Conservation (phyloP, 2,113 vertebrate species). For the Clarias macrocephalus region DNA sequence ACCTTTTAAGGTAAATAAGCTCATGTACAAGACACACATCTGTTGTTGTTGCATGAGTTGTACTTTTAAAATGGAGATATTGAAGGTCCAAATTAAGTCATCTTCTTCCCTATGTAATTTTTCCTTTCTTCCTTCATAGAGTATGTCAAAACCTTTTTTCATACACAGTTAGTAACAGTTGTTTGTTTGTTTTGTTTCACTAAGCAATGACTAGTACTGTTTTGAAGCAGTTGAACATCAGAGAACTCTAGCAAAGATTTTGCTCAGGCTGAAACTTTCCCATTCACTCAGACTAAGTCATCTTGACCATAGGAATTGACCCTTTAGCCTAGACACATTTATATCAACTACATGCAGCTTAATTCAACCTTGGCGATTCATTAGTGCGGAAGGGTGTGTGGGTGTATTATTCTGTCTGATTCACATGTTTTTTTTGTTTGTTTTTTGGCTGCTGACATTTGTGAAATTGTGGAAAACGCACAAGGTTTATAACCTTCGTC, state of each 20-base stretch:
- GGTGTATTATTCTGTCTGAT: slow-evolving; percentile 43
- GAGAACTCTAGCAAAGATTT: not conserved
- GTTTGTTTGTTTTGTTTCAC: not conserved
- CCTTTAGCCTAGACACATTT: slow-evolving; percentile 1
- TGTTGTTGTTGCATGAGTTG: not conserved
- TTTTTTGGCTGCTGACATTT: slow-evolving; percentile 12
- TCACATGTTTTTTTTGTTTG: slow-evolving; percentile 35
- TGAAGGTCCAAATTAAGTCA: not conserved
- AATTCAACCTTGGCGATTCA: not conserved
- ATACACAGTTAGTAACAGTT: not conserved
- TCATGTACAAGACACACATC: not conserved
- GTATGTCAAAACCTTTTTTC: not conserved
- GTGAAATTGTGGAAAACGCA: slow-evolving; percentile 32
- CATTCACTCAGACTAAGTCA: not conserved
- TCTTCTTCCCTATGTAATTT: not conserved
- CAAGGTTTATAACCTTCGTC: slow-evolving; percentile 24
- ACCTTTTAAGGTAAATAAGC: slow-evolving; percentile 28
- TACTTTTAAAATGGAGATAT: not conserved
- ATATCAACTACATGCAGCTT: not conserved
- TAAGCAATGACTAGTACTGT: not conserved
- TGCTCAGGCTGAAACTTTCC: not conserved
- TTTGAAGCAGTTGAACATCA: not conserved
- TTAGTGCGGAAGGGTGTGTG: slow-evolving; percentile 13
- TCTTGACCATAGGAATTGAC: not conserved
- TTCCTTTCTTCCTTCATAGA: not conserved